Base-by-base conservation (phyloP, 92 coral and sea anemone species). In the Montipora capitata region DNA sequence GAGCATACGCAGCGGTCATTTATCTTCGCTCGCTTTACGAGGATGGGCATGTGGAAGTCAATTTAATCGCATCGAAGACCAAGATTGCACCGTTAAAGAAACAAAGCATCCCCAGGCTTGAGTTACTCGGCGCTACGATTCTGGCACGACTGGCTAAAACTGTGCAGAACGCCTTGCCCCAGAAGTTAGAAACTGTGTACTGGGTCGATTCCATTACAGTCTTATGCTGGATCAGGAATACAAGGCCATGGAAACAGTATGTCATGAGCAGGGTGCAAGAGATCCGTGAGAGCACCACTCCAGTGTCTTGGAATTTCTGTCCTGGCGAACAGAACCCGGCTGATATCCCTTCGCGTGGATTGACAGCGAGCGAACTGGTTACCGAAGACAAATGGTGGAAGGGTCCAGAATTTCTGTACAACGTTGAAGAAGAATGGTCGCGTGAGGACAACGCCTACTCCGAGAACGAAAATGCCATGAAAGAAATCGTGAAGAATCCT, bases 31-130 rank as follows among this genome's bases (percentile, higher is more conserved):
- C 79, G 10, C 43, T 67, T 61, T 85, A 91, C 56, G 77, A 80
- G 9, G 81, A 83, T 78, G 85, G 89, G 4, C 72, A 35, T 12
- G 78, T 80, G 4, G 82, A 88, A 0, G 93, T 89, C 39, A 89
- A 76, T 44, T 70, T 84, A 51, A 71, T 89, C 61, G 67, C 84
- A 3, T 79, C 88, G 38, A 91, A 85, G 71, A 72, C 91, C 38
- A 80, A 75, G 54, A 76, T 91, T 10, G 85, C 94, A 73, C 88
- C 91, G 48, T 38, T 85, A 11, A 95, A 88, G 75, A 71, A 78
- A 65, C 93, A 92, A 63, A 92, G 91, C 69, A 89, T 90, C 15
- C 95, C 98, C 15, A 71, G 94, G 45, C 87, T 89, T 40, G 94
- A 91, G 83, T 65, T 91, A 57, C 76, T 94, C 8, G 93, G 94